Evolutionary conservation across 2,888 invertebrate genomes (phyloP), one percentile per base, ranked within the genome.

Genomic region (Cephus runcator): DNA sequence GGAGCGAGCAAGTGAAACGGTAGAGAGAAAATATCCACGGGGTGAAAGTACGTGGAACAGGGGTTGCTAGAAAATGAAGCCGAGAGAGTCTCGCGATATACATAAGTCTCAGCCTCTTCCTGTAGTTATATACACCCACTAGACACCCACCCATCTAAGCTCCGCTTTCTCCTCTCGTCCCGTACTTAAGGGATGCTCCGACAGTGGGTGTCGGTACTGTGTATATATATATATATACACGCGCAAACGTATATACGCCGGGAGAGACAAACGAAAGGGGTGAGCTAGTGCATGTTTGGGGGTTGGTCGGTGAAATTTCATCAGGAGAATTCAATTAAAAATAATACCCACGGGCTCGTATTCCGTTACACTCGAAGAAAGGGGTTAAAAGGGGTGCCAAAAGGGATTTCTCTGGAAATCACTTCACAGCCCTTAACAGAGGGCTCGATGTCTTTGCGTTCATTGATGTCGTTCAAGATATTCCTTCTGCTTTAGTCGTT

Each of bases 261-360:
- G 75, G 76, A 77, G 80, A 78, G 82, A 75, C 79, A 81, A 77
- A 79, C 73, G 79, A 36, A 75, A 73, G 68, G 77, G 68, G 23
- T 31, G 31, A 35, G 56, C 56, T 9, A 23, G 56, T 56, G 23
- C 56, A 56, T 56, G 56, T 56, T 56, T 56, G 56, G 56, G 56
- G 23, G 56, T 56, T 56, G 56, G 56, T 56, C 56, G 56, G 56
- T 88, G 88, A 89, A 89, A 90, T 90, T 90, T 90, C 88, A 89
- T 88, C 87, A 84, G 83, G 83, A 83, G 85, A 87, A 90, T 90
- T 90, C 90, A 90, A 90, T 91, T 91, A 90, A 90, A 90, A 89
- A 85, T 90, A 88, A 89, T 89, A 84, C 83, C 82, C 84, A 85
- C 76, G 76, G 76, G 76, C 74, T 34, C 35, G 74, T 34, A 34